Percentiles rank a stretch among this genome's conserved stretches.
Conservation (phyloP, 2,888 invertebrate genomes). For the Cryptosula pallasiana region DNA sequence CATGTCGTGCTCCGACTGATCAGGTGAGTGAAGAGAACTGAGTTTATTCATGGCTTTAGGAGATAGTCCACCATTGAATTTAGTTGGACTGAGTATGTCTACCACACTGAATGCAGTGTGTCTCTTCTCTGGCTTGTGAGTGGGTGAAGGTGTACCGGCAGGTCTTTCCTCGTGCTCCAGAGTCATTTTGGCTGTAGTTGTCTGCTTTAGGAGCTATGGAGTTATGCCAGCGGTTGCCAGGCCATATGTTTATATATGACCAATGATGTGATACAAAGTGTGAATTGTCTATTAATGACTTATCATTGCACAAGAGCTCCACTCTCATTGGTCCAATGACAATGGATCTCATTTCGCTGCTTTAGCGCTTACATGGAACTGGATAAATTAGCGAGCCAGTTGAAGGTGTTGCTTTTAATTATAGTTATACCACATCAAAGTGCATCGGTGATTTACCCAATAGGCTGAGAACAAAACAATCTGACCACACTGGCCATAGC, state of each 20-base stretch:
- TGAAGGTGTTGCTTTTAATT: slow-evolving; percentile 21
- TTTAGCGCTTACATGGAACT: no score
- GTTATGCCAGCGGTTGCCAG: no score
- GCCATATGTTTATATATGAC: no score
- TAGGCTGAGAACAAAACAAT: slow-evolving; percentile 9
- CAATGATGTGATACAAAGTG: no score
- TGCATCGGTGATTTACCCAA: not conserved
- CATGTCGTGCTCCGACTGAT: not conserved
- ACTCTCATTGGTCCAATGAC: no score
- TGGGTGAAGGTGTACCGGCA: not conserved
- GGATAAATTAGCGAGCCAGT: no score
- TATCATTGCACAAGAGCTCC: no score
- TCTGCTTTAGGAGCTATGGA: not conserved
- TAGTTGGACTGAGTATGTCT: slow-evolving; percentile 18
- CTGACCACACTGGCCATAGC: not conserved
- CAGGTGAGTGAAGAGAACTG: not conserved
- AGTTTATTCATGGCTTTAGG: not conserved
- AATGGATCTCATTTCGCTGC: no score
- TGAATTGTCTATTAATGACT: no score
- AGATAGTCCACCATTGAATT: slow-evolving; percentile 9
- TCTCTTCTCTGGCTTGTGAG: not conserved
- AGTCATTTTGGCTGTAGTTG: not conserved
- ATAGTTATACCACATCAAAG: slow-evolving; percentile 16
- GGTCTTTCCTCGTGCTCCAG: not conserved
- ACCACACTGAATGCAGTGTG: slow-evolving; percentile 11